phyloP scores from a whole-genome alignment of 2,113 vertebrate genomes.

The Mormoops blainvillei region DNA sequence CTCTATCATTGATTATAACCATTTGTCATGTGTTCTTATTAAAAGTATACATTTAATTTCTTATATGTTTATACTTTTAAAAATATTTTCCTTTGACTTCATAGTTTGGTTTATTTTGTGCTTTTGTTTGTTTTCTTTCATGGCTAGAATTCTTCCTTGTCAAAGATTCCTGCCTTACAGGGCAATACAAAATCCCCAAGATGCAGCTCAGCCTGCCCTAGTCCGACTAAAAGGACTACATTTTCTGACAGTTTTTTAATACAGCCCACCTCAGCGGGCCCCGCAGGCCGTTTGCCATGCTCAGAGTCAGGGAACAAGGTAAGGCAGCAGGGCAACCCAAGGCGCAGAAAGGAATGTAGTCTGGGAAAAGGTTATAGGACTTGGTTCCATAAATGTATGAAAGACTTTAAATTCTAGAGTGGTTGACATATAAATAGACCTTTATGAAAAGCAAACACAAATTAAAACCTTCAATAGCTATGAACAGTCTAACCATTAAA shows the following conservation, averaged over 20 bases:
- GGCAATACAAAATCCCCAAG: conserved; percentile 83
- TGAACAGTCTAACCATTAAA: neutral
- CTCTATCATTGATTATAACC: neutral
- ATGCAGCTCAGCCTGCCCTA: conserved; percentile 85
- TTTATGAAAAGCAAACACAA: neutral
- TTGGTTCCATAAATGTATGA: neutral
- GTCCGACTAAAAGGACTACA: conserved; percentile 79
- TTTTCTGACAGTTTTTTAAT: conserved; percentile 82
- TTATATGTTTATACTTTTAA: conserved; percentile 47
- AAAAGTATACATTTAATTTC: conserved; percentile 32
- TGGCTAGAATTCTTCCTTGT: conserved; percentile 88
- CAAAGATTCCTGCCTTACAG: conserved; percentile 93
- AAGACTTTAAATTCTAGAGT: neutral
- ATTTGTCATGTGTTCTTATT: conserved; percentile 18
- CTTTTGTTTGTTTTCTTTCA: conserved; percentile 81
- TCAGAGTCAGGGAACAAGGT: conserved; percentile 85
- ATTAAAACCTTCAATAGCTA: neutral
- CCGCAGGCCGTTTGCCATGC: conserved; percentile 77
- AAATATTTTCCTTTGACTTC: conserved; percentile 73
- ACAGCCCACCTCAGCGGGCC: conserved; percentile 82
- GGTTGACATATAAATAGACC: neutral
- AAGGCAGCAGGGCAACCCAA: conserved; percentile 75
- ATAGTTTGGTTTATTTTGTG: conserved; percentile 77
- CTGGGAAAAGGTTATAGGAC: neutral
- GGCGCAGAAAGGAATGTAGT: conserved; percentile 27